Evolutionary conservation across 2,797 vertebrate species (phyloP).

Genomic region (Basileuterus tristriatus): DNA sequence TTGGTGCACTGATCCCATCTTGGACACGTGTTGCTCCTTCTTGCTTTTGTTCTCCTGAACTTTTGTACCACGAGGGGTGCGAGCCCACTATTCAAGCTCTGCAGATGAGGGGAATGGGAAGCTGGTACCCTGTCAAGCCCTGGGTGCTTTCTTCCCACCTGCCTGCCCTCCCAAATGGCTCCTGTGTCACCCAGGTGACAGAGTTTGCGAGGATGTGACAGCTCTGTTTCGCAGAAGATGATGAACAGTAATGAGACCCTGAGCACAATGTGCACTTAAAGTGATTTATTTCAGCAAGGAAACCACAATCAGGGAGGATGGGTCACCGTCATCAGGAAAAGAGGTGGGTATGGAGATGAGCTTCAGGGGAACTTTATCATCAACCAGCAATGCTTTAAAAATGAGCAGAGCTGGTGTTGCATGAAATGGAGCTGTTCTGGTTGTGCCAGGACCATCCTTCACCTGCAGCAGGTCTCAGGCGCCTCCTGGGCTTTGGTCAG

Average conservation of each 20-base stretch:
- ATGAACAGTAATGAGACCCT: conserved; percentile 21
- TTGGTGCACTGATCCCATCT: fast-evolving
- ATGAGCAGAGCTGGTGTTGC: background rate
- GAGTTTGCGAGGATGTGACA: conserved; percentile 1
- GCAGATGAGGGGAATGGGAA: background rate
- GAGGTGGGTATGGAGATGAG: conserved; percentile 22
- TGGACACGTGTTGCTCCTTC: fast-evolving
- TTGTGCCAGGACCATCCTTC: fast-evolving
- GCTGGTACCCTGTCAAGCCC: background rate
- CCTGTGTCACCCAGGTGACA: background rate
- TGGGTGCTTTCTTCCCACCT: background rate
- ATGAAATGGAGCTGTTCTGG: background rate
- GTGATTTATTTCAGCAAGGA: conserved; percentile 30
- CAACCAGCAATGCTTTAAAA: background rate
- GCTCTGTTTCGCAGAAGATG: background rate
- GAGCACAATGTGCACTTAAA: background rate
- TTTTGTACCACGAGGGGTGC: fast-evolving
- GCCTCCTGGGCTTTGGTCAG: background rate
- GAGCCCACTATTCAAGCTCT: fast-evolving
- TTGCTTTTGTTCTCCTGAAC: background rate
- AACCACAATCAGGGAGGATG: conserved; percentile 11
- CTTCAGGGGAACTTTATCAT: conserved; percentile 13
- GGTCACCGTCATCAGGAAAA: conserved; percentile 3
- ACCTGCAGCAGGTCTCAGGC: fast-evolving
- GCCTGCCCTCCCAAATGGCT: background rate